A percentile compares a stretch with the other conserved stretches of the same genome.
These are phyloP conservation scores for Nomada flava DNA, from an alignment of 2,888 invertebrate genomes.

Conservation along the genomic window DNA sequence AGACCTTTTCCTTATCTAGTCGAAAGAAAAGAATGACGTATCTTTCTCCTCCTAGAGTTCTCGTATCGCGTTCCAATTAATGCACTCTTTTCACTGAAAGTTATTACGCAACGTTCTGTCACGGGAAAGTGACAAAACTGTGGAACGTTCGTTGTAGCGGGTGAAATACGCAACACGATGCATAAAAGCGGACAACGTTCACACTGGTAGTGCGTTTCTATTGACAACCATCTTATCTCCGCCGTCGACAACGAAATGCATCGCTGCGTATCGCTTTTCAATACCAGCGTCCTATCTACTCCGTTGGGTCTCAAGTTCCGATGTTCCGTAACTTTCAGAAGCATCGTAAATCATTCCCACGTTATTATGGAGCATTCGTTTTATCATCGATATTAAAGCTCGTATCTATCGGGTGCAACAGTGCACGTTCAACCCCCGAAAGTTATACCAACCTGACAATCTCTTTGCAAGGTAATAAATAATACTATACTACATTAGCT, in stretches of 20 bases:
- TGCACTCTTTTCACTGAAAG: too few relatives aligned
- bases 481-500: too few relatives aligned
- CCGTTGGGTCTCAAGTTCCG: neutral
- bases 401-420: neutral
- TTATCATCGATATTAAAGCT: neutral
- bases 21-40: neutral
- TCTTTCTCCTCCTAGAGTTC: too few relatives aligned
- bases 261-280: conserved; percentile 34
- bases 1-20: neutral
- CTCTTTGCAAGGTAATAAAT: too few relatives aligned
- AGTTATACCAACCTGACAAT: neutral
- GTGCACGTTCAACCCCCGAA: neutral
- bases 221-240: conserved; percentile 63
- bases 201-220: conserved; percentile 51
- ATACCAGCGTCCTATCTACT: conserved; percentile 29
- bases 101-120: too few relatives aligned
- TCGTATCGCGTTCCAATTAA: too few relatives aligned
- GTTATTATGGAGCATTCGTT: neutral
- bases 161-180: neutral
- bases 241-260: conserved; percentile 27
- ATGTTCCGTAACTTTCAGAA: conserved; percentile 5
- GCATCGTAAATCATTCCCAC: conserved; percentile 21
- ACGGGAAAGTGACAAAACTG: neutral
- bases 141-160: neutral
- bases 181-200: conserved; percentile 9